Evolutionary conservation across 2,797 vertebrate species (phyloP), one percentile per base, ranked within the genome.

Genomic region (Oceanodroma leucorhoa): DNA sequence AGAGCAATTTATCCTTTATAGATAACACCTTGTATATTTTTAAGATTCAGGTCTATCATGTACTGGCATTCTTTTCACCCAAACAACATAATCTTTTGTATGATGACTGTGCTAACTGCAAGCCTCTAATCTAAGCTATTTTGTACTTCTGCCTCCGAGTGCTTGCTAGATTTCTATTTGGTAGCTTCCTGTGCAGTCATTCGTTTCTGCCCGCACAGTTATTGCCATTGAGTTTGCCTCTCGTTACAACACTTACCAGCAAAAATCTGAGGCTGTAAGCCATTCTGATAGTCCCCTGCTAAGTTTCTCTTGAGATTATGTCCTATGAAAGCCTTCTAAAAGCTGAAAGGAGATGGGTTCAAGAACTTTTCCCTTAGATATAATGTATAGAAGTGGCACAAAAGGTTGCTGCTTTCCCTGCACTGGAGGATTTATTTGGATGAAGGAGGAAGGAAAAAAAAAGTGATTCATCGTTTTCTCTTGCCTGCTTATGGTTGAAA

Each of bases 1-100:
- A 94, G 67, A 92, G 51, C 83, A 93, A 94, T 95, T 95, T 89
- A 89, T 84, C 75, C 83, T 92, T 88, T 90, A 86, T 0, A 95
- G 95, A 88, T 88, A 96, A 90, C 73, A 86, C 70, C n/a, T 58
- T 53, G 23, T 69, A 4, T 89, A 78, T 91, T 94, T 88, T 83
- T 58, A 66, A 95, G 81, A 88, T 90, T 84, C 70, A 38, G 32
- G 51, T 61, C 8, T 86, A 90, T 92, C 85, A 48, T 51, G 69
- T 69, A 78, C 57, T 32, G 36, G 70, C 61, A 91, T 73, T 92
- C 78, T 93, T 84, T 91, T 54, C 57, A 60, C 38, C 21, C 82
- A 91, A 90, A 90, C 89, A 95, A 95, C 67, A 87, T 50, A 75
- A 89, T 71, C 66, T 78, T 75, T 85, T 91, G 66, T 79, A 57